Evolutionary conservation across 2,888 invertebrate genomes (phyloP), one percentile per base, ranked within the genome.

Genomic region (Eumerus sabulonum): DNA sequence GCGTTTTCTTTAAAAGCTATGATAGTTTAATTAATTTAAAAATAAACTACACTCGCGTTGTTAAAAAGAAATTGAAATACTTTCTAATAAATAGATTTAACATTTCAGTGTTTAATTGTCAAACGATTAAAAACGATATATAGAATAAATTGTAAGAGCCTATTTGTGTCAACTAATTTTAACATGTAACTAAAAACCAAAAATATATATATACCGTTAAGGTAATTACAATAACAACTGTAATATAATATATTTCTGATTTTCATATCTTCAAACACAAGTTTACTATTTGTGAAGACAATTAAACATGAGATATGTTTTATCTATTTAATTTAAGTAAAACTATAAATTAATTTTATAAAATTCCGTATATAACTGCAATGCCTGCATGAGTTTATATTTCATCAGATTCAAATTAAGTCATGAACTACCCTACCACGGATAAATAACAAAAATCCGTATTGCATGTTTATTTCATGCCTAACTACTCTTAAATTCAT

Each of bases 51-150:
- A 72, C 76, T 70, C 27, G 27, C 67, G 62, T 73, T 64, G 66
- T 60, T 60, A 57, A 44, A 59, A 51, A 42, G 77, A n/a, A 45
- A 67, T 83, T 82, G 82, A 82, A 84, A 83, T 83, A n/a, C n/a
- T n/a, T n/a, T n/a, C n/a, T 82, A 83, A 60, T 63, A 54, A 59
- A 54, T 50, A 45, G 53, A 67, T 68, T n/a, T 66, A 57, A 53
- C 38, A 59, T 70, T 66, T 76, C 70, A 68, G 40, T 82, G 82
- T 82, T 82, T 82, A 81, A 82, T 82, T 82, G 81, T 77, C 82
- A 35, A 36, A n/a, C n/a, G n/a, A n/a, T n/a, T 27, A 48, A 48
- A 12, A 12, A 50, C n/a, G 44, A 50, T 60, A 9, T 18, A 16
- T 47, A 9, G 14, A 40, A 40, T 40, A n/a, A n/a, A n/a, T n/a